Conservation (phyloP, 2,113 vertebrate genomes). For the Thunnus thynnus region DNA sequence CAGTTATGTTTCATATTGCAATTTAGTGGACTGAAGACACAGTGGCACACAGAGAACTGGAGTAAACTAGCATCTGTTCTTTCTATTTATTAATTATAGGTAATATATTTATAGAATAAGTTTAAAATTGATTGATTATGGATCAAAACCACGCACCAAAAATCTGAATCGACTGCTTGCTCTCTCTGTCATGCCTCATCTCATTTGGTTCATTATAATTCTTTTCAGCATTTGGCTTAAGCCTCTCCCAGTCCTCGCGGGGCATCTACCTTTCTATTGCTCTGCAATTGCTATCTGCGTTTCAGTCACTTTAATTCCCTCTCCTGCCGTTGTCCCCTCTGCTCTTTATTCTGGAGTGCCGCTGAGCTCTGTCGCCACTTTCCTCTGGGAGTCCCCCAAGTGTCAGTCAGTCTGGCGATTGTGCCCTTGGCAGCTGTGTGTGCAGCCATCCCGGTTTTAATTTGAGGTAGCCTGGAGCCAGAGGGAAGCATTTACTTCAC, state of each 20-base stretch:
- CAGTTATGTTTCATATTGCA: too few species aligned
- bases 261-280: slow-evolving; percentile 3
- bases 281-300: background rate
- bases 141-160: too few species aligned
- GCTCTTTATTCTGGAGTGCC: background rate
- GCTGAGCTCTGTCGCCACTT: background rate
- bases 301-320: background rate
- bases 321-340: background rate
- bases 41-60: too few species aligned
- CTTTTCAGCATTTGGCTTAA: background rate
- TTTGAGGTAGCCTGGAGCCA: slow-evolving; percentile 44
- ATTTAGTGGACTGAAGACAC: too few species aligned
- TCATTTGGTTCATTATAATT: background rate
- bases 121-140: too few species aligned
- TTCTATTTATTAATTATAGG: too few species aligned
- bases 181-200: background rate
- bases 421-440: background rate
- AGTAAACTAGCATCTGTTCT: too few species aligned
- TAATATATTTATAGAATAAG: too few species aligned
- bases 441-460: slow-evolving; percentile 1
- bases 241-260: background rate
- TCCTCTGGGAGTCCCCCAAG: slow-evolving; percentile 10
- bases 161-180: too few species aligned
- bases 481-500: slow-evolving; percentile 30
- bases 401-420: slow-evolving; percentile 1